Evolutionary conservation across 2,888 invertebrate species (phyloP), one percentile per base, ranked within the genome.

Genomic region (Nysson spinosus): DNA sequence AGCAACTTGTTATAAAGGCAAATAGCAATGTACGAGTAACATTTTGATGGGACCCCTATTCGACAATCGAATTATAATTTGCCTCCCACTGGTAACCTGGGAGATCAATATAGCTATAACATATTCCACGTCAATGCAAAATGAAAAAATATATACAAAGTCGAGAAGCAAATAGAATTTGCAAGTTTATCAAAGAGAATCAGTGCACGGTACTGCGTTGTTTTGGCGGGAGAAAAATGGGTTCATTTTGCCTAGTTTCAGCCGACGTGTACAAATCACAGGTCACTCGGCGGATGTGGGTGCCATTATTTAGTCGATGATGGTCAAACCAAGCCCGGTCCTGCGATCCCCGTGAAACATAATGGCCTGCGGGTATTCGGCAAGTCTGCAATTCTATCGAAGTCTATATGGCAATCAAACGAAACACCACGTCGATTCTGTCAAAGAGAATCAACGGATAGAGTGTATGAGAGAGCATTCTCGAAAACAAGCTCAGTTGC

Each of bases 241-340:
- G 37, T 12, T 26, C 32, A 20, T 20, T n/a, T 28, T 20, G 12
- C 20, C 12, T 20, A 46, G 22, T 44, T 40, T 32, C 24, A 11
- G n/a, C 12, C 24, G 5, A 4, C 24, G 14, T 24, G 12, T n/a
- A 14, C 9, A 26, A n/a, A n/a, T n/a, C 5, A 24, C 5, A 42
- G 32, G 16, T 9, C 16, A 37, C 16, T 20, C 11, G 32, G 12
- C 61, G 57, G 50, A 81, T 76, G 76, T 72, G 72, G 72, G 75
- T 44, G 68, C 77, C 77, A 69, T 81, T 78, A 81, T 81, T 81
- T 78, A 73, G 68, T 49, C 34, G 32, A 28, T 37, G 51, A 37
- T 52, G 55, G 64, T 58, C 35, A 55, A 62, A 49, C 42, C 44
- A 51, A 43, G 28, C 32, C 35, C 17, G 34, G 20, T 35, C n/a